Base-by-base conservation (phyloP, 2,113 vertebrate species). In the Trematomus loennbergii region DNA sequence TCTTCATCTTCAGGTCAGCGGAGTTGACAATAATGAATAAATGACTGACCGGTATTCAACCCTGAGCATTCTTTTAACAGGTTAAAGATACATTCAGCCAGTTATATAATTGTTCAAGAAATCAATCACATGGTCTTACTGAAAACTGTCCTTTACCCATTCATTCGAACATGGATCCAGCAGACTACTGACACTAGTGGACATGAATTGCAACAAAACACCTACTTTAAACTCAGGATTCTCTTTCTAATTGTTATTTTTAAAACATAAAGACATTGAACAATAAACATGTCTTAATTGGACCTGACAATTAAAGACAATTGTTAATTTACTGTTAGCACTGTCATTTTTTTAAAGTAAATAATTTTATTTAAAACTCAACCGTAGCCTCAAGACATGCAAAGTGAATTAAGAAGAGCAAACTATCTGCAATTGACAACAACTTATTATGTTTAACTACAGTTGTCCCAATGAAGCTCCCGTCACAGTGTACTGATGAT, bases 131-230 rank as follows among this genome's bases (percentile, higher is more conserved):
- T 9, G 12, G n/a, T n/a, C n/a, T n/a, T n/a, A n/a, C n/a, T n/a
- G n/a, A n/a, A n/a, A n/a, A n/a, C n/a, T n/a, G n/a, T n/a, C n/a
- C n/a, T n/a, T n/a, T n/a, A n/a, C n/a, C n/a, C 16, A 77, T 15
- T 58, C 18, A 45, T n/a, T n/a, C n/a, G n/a, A n/a, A n/a, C n/a
- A 69, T 9, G 16, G 0, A 64, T 33, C 8, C n/a, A n/a, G n/a
- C n/a, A n/a, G 7, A 77, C 48, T 68, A 70, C 62, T 82, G 86
- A 81, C 89, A 78, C 91, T 85, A 87, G 81, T 91, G 91, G 88
- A 79, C 25, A 75, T 53, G 74, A 4, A 65, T 25, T 1, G 11
- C 7, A 72, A 63, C 6, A n/a, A n/a, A 76, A 57, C 85, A 75
- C 2, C 22, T 40, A 33, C n/a, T 10, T 60, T 16, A 45, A 76